phyloP scores from a whole-genome alignment of 2,113 vertebrate genomes.

The Cyanoliseus patagonus region DNA sequence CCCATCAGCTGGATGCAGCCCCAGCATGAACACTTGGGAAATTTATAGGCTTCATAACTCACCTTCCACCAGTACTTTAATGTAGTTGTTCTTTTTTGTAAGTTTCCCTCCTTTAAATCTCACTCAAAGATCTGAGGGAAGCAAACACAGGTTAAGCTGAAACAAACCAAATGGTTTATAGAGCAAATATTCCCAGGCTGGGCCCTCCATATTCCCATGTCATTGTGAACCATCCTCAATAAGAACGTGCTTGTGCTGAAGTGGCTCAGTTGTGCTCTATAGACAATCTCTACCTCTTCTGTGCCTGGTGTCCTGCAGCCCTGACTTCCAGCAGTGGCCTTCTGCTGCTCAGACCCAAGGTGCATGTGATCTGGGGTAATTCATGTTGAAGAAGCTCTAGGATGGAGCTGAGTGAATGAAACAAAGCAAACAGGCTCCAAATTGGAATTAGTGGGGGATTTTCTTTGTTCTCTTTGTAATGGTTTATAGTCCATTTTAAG shows the following conservation, averaged over 20 bases:
- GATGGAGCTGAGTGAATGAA: not conserved
- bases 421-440: not conserved
- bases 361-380: not conserved
- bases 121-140: not conserved
- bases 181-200: slow-evolving; percentile 16
- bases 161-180: slow-evolving; percentile 3
- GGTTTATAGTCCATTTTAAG: not conserved
- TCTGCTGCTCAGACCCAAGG: not conserved
- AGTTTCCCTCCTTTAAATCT: not conserved
- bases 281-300: not conserved
- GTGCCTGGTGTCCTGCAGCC: not conserved
- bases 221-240: not conserved
- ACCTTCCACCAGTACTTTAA: not conserved
- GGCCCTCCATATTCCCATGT: not conserved
- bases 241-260: not conserved
- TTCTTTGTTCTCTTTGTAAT: not conserved
- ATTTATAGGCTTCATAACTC: not conserved
- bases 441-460: not conserved
- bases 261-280: not conserved
- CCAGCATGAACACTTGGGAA: not conserved
- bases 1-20: not conserved
- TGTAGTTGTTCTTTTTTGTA: not conserved
- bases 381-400: not conserved
- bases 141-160: slow-evolving; percentile 14
- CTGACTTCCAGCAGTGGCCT: not conserved